A percentile compares a stretch with the other conserved stretches of the same genome.
These are phyloP conservation scores for Patiria pectinifera DNA, from an alignment of 53 echinoderm and acorn worm species.

Conservation along the genomic window DNA sequence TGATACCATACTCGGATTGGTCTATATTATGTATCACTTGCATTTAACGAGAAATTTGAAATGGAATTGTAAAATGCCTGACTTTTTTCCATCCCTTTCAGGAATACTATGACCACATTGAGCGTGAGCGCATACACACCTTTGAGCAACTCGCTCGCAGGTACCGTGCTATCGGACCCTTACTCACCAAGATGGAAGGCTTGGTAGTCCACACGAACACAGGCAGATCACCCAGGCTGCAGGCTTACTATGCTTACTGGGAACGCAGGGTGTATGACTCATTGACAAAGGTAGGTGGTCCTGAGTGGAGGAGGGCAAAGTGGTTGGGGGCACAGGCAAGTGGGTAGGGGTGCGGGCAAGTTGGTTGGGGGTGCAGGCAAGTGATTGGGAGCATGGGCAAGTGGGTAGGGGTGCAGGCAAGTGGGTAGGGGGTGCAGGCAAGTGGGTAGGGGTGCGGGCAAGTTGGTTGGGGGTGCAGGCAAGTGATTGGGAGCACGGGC, in stretches of 20 bases:
- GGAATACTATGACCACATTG: constrained; percentile 90
- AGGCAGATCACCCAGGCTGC: constrained; percentile 87
- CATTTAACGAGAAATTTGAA: neutral
- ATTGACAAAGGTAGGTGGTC: constrained; percentile 79
- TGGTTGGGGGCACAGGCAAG: no score
- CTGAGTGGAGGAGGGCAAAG: no score
- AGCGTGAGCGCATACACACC: constrained; percentile 87
- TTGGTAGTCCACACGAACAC: constrained; percentile 97
- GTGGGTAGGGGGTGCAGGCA: no score
- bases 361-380: no score
- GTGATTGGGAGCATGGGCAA: no score
- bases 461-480: no score
- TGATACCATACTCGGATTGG: neutral
- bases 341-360: no score
- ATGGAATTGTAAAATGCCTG: neutral
- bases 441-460: no score
- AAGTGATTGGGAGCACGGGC: no score
- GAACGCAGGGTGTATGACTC: constrained; percentile 87
- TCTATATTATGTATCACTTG: neutral
- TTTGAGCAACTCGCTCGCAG: constrained; percentile 90
- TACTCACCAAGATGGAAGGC: constrained; percentile 99
- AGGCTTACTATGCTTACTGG: constrained; percentile 96
- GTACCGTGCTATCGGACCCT: constrained; percentile 97
- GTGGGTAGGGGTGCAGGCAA: no score
- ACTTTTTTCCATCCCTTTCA: constrained; percentile 17